These are phyloP conservation scores for Corvus hawaiiensis DNA, from an alignment of 2,113 vertebrate genomes.

Conservation along the genomic window DNA sequence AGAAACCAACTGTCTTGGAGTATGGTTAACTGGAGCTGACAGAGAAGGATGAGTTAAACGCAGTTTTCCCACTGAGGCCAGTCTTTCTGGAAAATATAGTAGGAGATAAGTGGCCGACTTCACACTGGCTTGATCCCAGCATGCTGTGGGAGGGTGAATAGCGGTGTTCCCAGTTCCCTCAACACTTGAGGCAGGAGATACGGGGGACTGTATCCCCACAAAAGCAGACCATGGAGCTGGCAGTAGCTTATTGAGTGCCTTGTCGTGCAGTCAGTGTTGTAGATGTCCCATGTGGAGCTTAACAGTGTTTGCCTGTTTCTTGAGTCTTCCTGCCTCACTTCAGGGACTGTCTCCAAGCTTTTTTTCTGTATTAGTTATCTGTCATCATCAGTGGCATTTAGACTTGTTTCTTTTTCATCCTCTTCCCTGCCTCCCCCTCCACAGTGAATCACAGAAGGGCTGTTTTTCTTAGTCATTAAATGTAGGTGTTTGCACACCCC, in stretches of 20 bases:
- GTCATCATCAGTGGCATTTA: slow-evolving; percentile 33
- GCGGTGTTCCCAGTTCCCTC: neutral
- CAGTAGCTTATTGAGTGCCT: neutral
- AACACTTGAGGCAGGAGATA: neutral
- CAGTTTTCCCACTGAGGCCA: neutral
- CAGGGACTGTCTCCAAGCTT: neutral
- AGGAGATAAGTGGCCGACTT: neutral
- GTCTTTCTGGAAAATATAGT: neutral
- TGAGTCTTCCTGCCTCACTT: neutral
- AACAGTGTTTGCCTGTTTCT: neutral
- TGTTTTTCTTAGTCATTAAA: slow-evolving; percentile 46
- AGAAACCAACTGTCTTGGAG: neutral
- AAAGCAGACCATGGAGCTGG: neutral
- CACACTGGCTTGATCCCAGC: neutral
- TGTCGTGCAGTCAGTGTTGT: neutral
- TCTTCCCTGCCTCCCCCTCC: neutral
- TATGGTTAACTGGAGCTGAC: neutral
- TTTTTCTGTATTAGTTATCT: neutral
- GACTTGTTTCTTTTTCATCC: neutral
- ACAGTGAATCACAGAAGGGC: neutral
- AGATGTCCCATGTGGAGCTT: neutral
- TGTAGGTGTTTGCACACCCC: slow-evolving; percentile 32
- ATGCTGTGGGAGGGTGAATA: neutral
- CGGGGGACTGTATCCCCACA: neutral
- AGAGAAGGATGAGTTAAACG: neutral